These are phyloP conservation scores for Wasmannia auropunctata DNA, from an alignment of 1,140 invertebrate species.

Conservation along the genomic window DNA sequence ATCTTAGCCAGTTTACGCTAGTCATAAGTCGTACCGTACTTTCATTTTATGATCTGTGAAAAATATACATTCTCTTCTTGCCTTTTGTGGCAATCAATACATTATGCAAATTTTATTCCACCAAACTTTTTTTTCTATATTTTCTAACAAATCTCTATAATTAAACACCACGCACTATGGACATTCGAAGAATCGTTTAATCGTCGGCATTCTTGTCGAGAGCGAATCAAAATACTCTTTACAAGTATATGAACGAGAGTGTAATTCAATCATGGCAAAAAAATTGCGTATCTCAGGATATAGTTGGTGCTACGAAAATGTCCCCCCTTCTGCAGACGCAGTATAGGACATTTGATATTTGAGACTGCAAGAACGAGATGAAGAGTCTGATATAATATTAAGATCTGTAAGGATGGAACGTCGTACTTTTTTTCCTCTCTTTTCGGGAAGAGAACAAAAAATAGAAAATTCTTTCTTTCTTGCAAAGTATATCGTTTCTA, in stretches of 20 bases:
- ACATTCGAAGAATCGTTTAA: neutral
- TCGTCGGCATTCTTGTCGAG: neutral
- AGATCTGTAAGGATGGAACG: neutral
- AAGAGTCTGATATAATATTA: conserved; percentile 12
- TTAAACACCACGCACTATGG: neutral
- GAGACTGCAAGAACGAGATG: neutral
- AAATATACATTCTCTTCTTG: conserved; percentile 40
- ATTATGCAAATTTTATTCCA: conserved; percentile 11
- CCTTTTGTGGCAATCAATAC: conserved; percentile 6
- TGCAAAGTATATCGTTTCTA: neutral
- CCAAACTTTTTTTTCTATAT: neutral
- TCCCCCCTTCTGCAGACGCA: neutral
- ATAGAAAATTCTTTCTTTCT: neutral
- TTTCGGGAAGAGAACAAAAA: neutral
- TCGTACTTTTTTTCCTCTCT: neutral
- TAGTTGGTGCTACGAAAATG: neutral
- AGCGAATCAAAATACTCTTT: neutral
- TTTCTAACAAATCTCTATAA: conserved; percentile 22
- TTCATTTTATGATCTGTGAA: conserved; percentile 42
- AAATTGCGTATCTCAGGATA: conserved; percentile 23
- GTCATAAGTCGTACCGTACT: conserved; percentile 54
- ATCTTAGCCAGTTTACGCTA: conserved; percentile 64
- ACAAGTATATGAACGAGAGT: neutral
- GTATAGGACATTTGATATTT: neutral
- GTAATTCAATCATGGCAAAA: neutral